Base-by-base conservation (phyloP, 2,113 vertebrate species). In the Coreoperca whiteheadi region DNA sequence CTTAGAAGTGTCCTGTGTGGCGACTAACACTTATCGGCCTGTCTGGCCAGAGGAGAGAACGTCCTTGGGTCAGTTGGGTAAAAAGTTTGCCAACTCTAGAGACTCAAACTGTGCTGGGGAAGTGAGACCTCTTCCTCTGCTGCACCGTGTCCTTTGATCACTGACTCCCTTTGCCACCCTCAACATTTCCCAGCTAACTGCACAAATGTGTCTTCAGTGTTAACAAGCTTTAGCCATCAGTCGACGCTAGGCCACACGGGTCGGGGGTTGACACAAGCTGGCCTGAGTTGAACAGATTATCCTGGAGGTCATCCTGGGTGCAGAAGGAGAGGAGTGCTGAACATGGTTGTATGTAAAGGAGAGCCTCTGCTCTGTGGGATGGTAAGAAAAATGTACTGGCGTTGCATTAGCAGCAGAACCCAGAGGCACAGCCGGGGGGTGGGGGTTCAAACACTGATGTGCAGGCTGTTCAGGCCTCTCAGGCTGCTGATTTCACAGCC, bases 181-280 rank as follows among this genome's bases (percentile, higher is more conserved):
- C 51, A 66, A 74, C 74, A 89, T 89, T 79, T 88, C 79, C 81
- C 65, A 77, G 81, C 78, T 67, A 89, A 87, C 67, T 83, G 82
- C 79, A 89, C 81, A 92, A 93, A 92, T 90, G 91, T 88, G 87
- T 88, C 90, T 93, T 90, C 32, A 23, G 83, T 91, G 93, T 94
- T 92, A 91, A 93, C 94, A 93, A 91, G 89, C 79, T 89, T 83
- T 86, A n/a, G 88, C 88, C 89, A 91, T 92, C 87, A 90, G 84
- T 34, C 1, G 14, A 60, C 66, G 54, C 63, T n/a, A 39, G 56
- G 77, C 64, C 82, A 73, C 77, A 84, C 57, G 77, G 63, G 75
- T 81, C 53, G 65, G 60, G 53, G 12, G 69, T n/a, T 18, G 77
- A 85, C 83, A 70, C 57, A 34, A 71, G 77, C 43, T 39, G 53